These are phyloP conservation scores for Sussaba pulchella DNA, from an alignment of 2,888 invertebrate genomes.

Conservation along the genomic window DNA sequence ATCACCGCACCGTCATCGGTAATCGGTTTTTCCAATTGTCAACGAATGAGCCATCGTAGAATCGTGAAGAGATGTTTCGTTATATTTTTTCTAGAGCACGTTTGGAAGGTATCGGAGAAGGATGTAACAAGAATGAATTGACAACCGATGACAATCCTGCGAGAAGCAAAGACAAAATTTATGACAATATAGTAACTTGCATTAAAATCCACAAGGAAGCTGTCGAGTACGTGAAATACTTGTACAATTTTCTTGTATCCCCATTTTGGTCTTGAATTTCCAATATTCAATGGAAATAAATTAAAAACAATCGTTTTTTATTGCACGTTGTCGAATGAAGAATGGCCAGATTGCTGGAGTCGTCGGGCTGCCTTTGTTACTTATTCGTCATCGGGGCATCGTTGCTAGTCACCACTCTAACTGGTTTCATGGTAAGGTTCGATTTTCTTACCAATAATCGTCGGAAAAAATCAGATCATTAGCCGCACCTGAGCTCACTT, in stretches of 20 bases:
- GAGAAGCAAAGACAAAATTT: background rate
- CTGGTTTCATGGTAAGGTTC: slow-evolving; percentile 73
- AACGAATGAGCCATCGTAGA: background rate
- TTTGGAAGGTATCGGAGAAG: background rate
- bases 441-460: too few relatives aligned
- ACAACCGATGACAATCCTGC: background rate
- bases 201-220: slow-evolving; percentile 20
- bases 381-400: slow-evolving; percentile 72
- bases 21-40: background rate
- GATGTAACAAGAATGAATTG: background rate
- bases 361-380: slow-evolving; percentile 69
- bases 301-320: background rate
- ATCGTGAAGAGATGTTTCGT: background rate
- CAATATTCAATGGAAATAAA: too few relatives aligned
- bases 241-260: too few relatives aligned
- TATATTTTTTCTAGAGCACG: background rate
- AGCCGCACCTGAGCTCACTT: too few relatives aligned
- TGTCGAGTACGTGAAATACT: slow-evolving; percentile 8
- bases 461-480: too few relatives aligned
- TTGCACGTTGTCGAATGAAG: slow-evolving; percentile 50
- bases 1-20: background rate
- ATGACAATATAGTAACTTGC: slow-evolving; percentile 6
- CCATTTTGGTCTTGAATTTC: background rate
- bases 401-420: slow-evolving; percentile 73
- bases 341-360: slow-evolving; percentile 66